Conservation (phyloP, 2,888 invertebrate species). For the Ormyrus rosae region DNA sequence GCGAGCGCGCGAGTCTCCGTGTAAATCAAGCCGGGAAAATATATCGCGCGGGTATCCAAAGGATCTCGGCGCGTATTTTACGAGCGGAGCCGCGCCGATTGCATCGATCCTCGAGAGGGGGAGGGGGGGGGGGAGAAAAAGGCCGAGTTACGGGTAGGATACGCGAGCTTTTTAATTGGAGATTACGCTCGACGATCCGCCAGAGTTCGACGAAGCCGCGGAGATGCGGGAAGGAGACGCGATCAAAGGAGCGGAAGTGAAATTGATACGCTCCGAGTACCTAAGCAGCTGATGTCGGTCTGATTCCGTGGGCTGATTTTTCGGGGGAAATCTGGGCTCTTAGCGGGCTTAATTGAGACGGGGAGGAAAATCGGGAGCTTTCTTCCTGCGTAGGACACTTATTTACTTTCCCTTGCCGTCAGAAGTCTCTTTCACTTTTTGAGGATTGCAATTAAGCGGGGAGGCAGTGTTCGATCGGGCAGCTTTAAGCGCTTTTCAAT, state of each 20-base stretch:
- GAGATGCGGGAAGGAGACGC: slow-evolving; percentile 19
- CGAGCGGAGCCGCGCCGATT: slow-evolving; percentile 47
- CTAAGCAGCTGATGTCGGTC: background rate
- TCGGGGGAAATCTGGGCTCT: background rate
- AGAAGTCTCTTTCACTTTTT: too few relatives aligned
- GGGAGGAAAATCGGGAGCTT: background rate
- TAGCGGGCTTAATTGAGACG: slow-evolving; percentile 24
- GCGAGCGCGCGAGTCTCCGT: slow-evolving; percentile 13
- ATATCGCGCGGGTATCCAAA: slow-evolving; percentile 37
- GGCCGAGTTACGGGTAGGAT: background rate
- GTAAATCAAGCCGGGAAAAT: slow-evolving; percentile 58
- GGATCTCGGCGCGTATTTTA: too few relatives aligned
- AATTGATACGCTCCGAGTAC: slow-evolving; percentile 10
- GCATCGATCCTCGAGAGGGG: background rate
- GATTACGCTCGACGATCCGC: too few relatives aligned
- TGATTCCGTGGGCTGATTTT: background rate
- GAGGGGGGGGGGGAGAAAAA: background rate
- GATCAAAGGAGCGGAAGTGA: slow-evolving; percentile 20
- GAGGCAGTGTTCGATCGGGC: too few relatives aligned
- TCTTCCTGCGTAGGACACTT: too few relatives aligned
- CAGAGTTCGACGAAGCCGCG: slow-evolving; percentile 10
- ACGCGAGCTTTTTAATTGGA: slow-evolving; percentile 28
- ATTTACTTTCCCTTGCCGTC: too few relatives aligned
- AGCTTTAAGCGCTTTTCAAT: too few relatives aligned
- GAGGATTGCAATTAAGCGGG: too few relatives aligned